Evolutionary conservation across 92 coral and sea anemone genomes (phyloP), one percentile per base, ranked within the genome.

Genomic region (Diadumene lineata): DNA sequence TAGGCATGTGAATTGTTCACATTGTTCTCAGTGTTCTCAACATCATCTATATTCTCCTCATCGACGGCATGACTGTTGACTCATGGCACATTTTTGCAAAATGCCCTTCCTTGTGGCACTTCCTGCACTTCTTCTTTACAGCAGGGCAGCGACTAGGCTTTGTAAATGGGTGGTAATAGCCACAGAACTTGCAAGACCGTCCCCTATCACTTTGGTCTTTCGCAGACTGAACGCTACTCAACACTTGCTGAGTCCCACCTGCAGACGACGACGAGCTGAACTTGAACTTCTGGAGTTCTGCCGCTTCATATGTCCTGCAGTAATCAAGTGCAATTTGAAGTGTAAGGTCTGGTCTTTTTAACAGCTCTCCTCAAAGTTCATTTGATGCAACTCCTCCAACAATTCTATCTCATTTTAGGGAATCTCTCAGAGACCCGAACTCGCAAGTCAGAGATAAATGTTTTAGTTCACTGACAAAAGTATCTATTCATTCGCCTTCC

Each of bases 371-470:
- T 73, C 85, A 44, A 53, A 83, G 64, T 21, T 78, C 58, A 48
- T 68, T 82, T 9, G 79, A 73, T 64, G 73, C 27, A 10, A 87
- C 88, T 33, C 93, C 93, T 11, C 89, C 89, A 2, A 84, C 89
- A 46, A 88, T 80, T 10, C 86, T 56, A 80, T 88, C 89, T 34
- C 89, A 64, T 31, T 84, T 84, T 11, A 87, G 50, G 27, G 88
- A 87, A 65, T 87, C 92, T 82, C 32, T 67, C 23, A 84, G 78
- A 4, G 66, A 32, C 26, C 86, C 87, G 77, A 84, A 80, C 24
- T 84, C 93, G 80, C 86, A 84, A 13, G 66, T 84, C 28, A 84
- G 64, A 26, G 89, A 60, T 19, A 88, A 75, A 72, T 75, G 38
- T 68, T 85, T 83, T 50, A 87, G 69, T 24, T 83, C 92, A 43